Conservation (phyloP, 2,888 invertebrate species). For the Stenurella melanura region DNA sequence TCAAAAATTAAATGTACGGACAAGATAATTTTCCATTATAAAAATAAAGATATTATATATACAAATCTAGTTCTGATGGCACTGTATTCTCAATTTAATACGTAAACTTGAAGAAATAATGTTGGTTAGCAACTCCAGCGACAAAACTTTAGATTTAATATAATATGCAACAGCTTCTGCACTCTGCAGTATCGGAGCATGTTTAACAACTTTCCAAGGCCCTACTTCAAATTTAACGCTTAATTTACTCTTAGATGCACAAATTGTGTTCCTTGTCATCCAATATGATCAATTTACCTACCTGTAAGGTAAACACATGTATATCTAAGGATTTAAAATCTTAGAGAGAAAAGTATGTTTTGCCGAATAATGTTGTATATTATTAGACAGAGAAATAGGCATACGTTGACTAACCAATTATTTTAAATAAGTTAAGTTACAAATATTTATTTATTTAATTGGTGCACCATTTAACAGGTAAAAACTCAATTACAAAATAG, state of each 20-base stretch:
- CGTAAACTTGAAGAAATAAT: not conserved
- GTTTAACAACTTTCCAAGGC: slow-evolving; percentile 1
- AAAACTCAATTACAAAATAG: too few species aligned
- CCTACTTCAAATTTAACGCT: slow-evolving; percentile 1
- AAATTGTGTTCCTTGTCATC: not conserved
- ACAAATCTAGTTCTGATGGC: not conserved
- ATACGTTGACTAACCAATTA: too few species aligned
- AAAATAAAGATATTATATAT: not conserved
- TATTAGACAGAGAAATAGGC: too few species aligned
- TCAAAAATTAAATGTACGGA: too few species aligned
- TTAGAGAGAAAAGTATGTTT: too few species aligned
- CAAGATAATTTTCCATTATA: too few species aligned
- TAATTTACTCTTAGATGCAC: not conserved
- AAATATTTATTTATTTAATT: too few species aligned
- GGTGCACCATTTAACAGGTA: too few species aligned
- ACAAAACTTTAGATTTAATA: slow-evolving; percentile 3
- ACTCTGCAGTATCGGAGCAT: not conserved
- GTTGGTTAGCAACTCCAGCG: not conserved
- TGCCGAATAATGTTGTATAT: too few species aligned
- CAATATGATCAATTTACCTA: not conserved
- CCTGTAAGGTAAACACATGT: not conserved
- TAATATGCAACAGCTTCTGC: slow-evolving; percentile 4
- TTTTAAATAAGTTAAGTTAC: too few species aligned
- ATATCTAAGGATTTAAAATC: too few species aligned
- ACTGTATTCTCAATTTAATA: not conserved